phyloP scores from a whole-genome alignment of 2,888 invertebrate species.

The Oithona nana region DNA sequence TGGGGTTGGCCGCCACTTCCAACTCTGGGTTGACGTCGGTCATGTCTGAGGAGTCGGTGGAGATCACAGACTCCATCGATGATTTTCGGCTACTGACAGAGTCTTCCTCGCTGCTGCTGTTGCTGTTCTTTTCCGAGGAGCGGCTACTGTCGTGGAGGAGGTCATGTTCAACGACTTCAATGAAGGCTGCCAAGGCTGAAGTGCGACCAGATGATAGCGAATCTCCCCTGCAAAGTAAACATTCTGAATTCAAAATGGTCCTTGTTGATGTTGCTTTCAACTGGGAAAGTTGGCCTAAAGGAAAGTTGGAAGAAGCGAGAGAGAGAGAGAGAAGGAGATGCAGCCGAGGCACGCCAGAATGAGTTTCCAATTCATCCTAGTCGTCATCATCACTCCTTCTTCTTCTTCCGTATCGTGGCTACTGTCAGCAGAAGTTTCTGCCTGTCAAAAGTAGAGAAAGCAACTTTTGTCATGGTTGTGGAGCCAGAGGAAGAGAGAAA shows the following conservation, averaged over 20 bases:
- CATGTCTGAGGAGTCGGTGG: conserved; percentile 14
- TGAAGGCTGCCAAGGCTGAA: neutral
- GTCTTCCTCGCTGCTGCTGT: neutral
- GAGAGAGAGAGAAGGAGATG: no score
- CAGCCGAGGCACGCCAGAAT: no score
- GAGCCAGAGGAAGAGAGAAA: no score
- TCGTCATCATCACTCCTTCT: no score
- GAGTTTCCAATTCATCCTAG: no score
- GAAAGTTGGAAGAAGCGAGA: no score
- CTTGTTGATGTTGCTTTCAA: no score
- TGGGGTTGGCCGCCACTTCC: neutral
- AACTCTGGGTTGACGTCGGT: conserved; percentile 11
- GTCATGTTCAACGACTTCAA: neutral
- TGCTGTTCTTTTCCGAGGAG: neutral
- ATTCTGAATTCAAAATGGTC: neutral
- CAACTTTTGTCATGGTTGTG: no score
- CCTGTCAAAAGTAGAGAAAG: no score
- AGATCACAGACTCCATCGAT: conserved; percentile 14
- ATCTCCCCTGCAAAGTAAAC: neutral
- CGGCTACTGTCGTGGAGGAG: neutral
- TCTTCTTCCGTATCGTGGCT: no score
- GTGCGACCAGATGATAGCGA: neutral
- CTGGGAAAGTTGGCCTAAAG: no score
- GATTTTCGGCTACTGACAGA: conserved; percentile 9
- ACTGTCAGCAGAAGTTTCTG: no score